Evolutionary conservation across 1,140 invertebrate genomes (phyloP).

Genomic region (Mesaphorura yosii): DNA sequence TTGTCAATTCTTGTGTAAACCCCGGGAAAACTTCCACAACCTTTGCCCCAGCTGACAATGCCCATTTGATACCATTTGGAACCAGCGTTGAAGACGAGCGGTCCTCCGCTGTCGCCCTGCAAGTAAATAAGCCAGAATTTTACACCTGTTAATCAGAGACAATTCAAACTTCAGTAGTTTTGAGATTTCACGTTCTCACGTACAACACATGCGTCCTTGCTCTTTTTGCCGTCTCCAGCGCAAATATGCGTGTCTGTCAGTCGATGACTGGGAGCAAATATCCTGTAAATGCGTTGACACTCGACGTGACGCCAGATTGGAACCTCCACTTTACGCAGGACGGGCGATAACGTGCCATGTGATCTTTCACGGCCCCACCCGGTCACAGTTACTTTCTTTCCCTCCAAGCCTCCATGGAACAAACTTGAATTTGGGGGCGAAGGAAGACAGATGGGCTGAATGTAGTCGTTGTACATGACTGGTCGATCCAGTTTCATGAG

Average conservation of each 20-base stretch:
- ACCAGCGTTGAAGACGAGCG: background rate
- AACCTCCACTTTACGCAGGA: slow-evolving; percentile 19
- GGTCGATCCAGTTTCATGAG: slow-evolving; percentile 11
- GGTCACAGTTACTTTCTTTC: slow-evolving; percentile 2
- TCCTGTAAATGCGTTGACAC: slow-evolving; percentile 13
- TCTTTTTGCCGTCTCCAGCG: slow-evolving; percentile 25
- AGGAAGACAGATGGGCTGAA: slow-evolving; percentile 19
- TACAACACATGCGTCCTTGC: slow-evolving; percentile 26
- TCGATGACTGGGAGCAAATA: slow-evolving; percentile 22
- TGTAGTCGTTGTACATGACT: slow-evolving; percentile 15
- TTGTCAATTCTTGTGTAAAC: slow-evolving; percentile 13
- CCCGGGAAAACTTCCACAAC: slow-evolving; percentile 18
- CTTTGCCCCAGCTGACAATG: slow-evolving; percentile 25
- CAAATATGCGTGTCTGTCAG: slow-evolving; percentile 13
- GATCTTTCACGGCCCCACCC: slow-evolving; percentile 21
- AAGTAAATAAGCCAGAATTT: background rate
- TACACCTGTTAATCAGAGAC: background rate
- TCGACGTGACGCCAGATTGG: slow-evolving; percentile 23
- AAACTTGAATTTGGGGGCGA: background rate
- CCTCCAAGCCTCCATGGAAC: slow-evolving; percentile 1
- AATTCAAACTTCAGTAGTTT: background rate
- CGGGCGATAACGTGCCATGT: slow-evolving; percentile 4
- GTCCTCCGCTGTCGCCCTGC: slow-evolving; percentile 20
- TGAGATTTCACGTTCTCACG: background rate
- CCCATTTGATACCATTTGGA: background rate